phyloP scores from a whole-genome alignment of 2,797 vertebrate genomes.

The Halcyon smyrnensis region DNA sequence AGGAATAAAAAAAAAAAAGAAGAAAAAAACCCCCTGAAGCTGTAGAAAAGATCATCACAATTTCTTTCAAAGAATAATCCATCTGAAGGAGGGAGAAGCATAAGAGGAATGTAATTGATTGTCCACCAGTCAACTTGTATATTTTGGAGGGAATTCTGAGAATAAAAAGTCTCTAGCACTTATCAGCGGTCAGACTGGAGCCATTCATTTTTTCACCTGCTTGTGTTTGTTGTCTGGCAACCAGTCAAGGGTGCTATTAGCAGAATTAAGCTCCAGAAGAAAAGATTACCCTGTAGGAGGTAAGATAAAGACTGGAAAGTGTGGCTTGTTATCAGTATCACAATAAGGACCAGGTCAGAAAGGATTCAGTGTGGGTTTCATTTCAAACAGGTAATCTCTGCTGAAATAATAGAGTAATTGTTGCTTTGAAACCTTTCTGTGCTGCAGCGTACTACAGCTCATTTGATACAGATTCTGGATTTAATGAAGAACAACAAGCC shows the following conservation, averaged over 20 bases:
- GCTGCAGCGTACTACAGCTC: constrained; percentile 52
- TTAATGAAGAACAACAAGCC: constrained; percentile 35
- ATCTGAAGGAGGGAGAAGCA: not conserved
- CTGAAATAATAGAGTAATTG: constrained; percentile 77
- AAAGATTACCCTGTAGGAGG: constrained; percentile 78
- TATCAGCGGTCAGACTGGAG: constrained; percentile 77
- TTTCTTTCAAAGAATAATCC: constrained; percentile 42
- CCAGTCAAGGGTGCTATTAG: constrained; percentile 82
- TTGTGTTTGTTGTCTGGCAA: constrained; percentile 80
- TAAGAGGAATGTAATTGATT: constrained; percentile 50
- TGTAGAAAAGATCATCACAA: constrained; percentile 52
- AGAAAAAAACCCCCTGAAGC: not conserved
- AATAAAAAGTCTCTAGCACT: constrained; percentile 71
- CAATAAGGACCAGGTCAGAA: constrained; percentile 75
- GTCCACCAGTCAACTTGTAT: constrained; percentile 48
- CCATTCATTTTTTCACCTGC: constrained; percentile 81
- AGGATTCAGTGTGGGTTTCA: constrained; percentile 74
- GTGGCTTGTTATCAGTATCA: constrained; percentile 79
- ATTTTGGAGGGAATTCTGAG: constrained; percentile 74
- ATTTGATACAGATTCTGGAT: constrained; percentile 61
- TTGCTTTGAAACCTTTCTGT: constrained; percentile 68
- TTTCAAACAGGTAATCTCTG: constrained; percentile 76
- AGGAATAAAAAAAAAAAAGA: not conserved
- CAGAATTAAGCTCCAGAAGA: constrained; percentile 79
- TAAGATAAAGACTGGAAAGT: constrained; percentile 79